Evolutionary conservation across 1,140 invertebrate species (phyloP), one percentile per base, ranked within the genome.

Genomic region (Sycophila sp.): DNA sequence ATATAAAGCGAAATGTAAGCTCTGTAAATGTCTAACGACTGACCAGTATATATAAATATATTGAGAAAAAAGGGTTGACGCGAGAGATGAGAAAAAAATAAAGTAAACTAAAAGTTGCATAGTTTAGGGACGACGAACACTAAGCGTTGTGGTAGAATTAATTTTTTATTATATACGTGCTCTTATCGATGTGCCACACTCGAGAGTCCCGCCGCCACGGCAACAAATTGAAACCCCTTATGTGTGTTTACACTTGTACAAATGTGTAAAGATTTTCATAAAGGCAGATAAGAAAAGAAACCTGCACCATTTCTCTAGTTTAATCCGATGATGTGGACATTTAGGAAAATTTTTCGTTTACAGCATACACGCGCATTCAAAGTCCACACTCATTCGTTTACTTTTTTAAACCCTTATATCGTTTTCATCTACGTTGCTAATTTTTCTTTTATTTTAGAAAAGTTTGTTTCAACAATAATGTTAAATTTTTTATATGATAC

Each of bases 131-230:
- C 42, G 40, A 45, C n/a, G 42, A 55, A n/a, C 47, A 63, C 58
- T 62, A 42, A 30, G 59, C 47, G 67, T 69, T 66, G 38, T 58
- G 60, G 59, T 70, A 65, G 69, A 71, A 42, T 65, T 71, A 71
- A 71, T 71, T 66, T 64, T 65, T 65, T 65, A 71, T 71, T 71
- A 40, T 66, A 65, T 59, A 59, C 60, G 69, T 71, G 69, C 69
- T 71, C 69, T 71, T 71, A 71, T 71, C 55, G 55, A 65, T 65
- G 69, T 71, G 69, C 69, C 69, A 71, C 62, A 65, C 55, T n/a
- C 60, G 51, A 59, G 62, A 71, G 55, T 59, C 26, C 17, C 30
- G 51, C 53, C 26, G 55, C 65, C 62, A 66, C 62, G 40, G 36
- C 55, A 49, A 58, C 53, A 56, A 40, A 24, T n/a, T n/a, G n/a